Evolutionary conservation across 2,888 invertebrate genomes (phyloP), one percentile per base, ranked within the genome.

Genomic region (Amblyteles armatorius): DNA sequence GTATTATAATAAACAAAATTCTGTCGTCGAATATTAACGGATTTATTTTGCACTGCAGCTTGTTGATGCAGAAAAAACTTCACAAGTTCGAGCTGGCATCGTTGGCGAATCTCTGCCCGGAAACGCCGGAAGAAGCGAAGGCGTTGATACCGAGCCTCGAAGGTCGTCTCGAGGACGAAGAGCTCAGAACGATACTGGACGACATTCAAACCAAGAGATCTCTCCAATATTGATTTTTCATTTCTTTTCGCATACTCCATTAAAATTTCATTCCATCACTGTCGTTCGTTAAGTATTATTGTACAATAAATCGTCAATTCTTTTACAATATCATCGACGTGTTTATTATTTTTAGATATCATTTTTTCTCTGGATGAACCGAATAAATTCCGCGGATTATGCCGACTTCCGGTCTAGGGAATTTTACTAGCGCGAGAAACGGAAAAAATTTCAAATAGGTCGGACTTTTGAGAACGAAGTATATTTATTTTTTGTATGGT

Each of bases 61-160:
- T 99, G 82, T 94, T 99, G 73, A 97, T 97, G 95, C 97, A 98
- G 92, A 99, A 99, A 93, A 99, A 98, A 92, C 94, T 99, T 16
- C 99, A 99, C 94, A 99, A 99, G 94, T 99, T 99, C 95, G 99
- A 99, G 94, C 95, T 99, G 82, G 99, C 99, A 0, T 98, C 99
- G 16, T 95, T 99, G 88, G 99, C 99, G 1, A 99, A 99, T 94
- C 95, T 99, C n/a, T 99, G 99, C 91, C 99, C 99, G 0, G 99
- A 99, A 94, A 99, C 98, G 57, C 97, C 99, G 0, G 99, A 99
- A 92, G 99, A 99, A 95, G 99, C 99, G 0, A 99, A 99, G 94
- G 98, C 99, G 22, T 95, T 99, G 13, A 99, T 99, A 92, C 99
- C 99, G 83, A 99, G 99, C 88, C 94, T 99, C 87, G 99, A 99